Base-by-base conservation (phyloP, 2,888 invertebrate species). In the Lepidochitona cinerea region DNA sequence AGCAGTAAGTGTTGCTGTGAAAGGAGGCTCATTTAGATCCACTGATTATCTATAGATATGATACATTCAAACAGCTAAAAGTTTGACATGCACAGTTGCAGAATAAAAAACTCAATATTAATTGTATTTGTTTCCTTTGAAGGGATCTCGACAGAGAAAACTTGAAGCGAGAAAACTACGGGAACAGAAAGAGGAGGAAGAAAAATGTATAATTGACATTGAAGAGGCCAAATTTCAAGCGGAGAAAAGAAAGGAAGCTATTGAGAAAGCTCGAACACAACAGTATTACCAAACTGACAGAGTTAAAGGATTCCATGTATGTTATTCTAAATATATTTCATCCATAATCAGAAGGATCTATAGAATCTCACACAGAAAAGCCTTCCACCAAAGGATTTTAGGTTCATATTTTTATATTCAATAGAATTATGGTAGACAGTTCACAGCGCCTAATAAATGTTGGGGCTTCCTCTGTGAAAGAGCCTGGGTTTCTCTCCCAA, bases 231-330 rank as follows among this genome's bases (percentile, higher is more conserved):
- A 89, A 75, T 89, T 80, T 71, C 90, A 90, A 75, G 89, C 90
- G 6, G 81, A 85, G 69, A 83, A 89, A 76, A 81, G 91, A 23
- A 87, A 84, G 75, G 89, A 88, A 68, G 89, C 89, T 14, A 90
- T 91, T 68, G 91, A 91, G 67, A 89, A 88, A 75, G 91, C 91
- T 12, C 91, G 90, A 77, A 88, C 88, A 37, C 87, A 87, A 73
- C 89, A 90, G 81, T 91, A 90, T 78, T 90, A 90, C 71, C 89
- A 91, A 78, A 91, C 90, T 68, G 91, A 91, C 76, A 78, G 90
- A 71, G 88, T 91, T 64, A 91, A 90, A 80, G 81, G 81, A 49
- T 90, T 91, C 82, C 91, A 91, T 85, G 91, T 91, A 80, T 86
- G 89, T 82, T 23, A 12, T 66, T 33, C 9, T 14, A n/a, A n/a